Percentiles rank a stretch among this genome's conserved stretches.
These are phyloP conservation scores for Parapristionchus giblindavisi DNA, from an alignment of 2,888 invertebrate species.

Conservation along the genomic window DNA sequence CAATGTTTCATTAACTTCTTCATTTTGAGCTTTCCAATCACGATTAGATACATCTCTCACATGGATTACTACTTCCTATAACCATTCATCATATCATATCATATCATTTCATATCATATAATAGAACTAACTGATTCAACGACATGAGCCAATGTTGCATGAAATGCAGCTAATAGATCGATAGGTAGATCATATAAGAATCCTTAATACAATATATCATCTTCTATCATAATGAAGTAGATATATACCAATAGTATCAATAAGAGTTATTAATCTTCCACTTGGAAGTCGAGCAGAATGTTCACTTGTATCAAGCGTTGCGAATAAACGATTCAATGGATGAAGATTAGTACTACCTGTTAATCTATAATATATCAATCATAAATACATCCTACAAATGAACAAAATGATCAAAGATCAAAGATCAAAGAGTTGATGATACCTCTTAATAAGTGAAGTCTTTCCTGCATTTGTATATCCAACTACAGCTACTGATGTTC, in stretches of 20 bases:
- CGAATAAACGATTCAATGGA: slow-evolving; percentile 83
- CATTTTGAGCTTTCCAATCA: slow-evolving; percentile 78
- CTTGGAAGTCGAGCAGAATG: slow-evolving; percentile 79
- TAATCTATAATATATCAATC: slow-evolving; percentile 72
- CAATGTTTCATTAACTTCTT: slow-evolving; percentile 79
- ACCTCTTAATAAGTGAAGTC: slow-evolving; percentile 62
- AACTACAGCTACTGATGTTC: slow-evolving; percentile 42
- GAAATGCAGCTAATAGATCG: slow-evolving; percentile 81
- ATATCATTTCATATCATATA: neutral
- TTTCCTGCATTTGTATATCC: slow-evolving; percentile 68
- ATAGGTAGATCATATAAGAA: slow-evolving; percentile 86
- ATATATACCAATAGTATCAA: slow-evolving; percentile 80
- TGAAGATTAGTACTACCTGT: slow-evolving; percentile 78
- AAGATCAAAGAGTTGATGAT: neutral
- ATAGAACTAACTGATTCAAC: slow-evolving; percentile 75
- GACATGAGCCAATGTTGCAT: slow-evolving; percentile 84
- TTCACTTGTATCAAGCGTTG: slow-evolving; percentile 84
- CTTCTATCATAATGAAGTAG: neutral
- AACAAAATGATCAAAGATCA: too few relatives aligned
- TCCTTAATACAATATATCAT: slow-evolving; percentile 72
- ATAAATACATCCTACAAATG: neutral
- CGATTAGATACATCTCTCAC: slow-evolving; percentile 83
- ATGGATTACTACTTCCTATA: slow-evolving; percentile 82
- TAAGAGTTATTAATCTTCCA: slow-evolving; percentile 77
- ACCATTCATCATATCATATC: neutral